phyloP scores from a whole-genome alignment of 1,140 invertebrate genomes.

The Plutomurus gul region DNA sequence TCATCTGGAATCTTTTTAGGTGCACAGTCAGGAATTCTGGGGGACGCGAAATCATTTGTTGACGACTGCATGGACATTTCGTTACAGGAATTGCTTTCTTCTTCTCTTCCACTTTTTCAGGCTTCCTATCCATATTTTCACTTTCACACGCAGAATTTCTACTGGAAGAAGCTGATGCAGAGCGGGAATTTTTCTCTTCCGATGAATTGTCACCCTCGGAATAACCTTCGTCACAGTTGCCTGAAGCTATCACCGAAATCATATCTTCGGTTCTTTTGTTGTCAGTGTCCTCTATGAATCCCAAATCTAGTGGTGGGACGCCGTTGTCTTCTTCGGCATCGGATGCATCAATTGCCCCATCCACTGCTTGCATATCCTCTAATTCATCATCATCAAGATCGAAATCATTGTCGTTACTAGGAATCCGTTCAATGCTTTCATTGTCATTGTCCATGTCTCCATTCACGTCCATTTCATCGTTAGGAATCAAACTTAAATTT shows the following conservation, averaged over 20 bases:
- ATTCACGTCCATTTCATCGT: constrained; percentile 31
- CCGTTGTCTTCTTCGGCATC: constrained; percentile 36
- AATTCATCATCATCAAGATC: constrained; percentile 34
- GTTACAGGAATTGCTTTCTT: constrained; percentile 61
- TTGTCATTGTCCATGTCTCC: neutral
- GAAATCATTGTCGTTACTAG: neutral
- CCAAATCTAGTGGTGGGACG: constrained; percentile 29
- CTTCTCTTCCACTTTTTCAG: constrained; percentile 50
- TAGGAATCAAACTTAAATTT: constrained; percentile 21
- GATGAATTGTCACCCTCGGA: constrained; percentile 47
- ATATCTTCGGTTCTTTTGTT: constrained; percentile 54
- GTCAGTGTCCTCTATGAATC: constrained; percentile 11
- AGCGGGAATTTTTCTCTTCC: constrained; percentile 30
- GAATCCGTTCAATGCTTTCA: neutral
- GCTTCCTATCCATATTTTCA: constrained; percentile 15
- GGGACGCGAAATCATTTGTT: constrained; percentile 75
- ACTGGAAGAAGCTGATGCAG: constrained; percentile 32
- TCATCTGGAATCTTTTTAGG: constrained; percentile 84
- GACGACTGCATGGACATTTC: constrained; percentile 66
- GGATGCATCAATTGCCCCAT: constrained; percentile 31
- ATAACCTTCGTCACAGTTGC: constrained; percentile 53
- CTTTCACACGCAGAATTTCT: constrained; percentile 44
- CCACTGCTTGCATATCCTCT: constrained; percentile 39
- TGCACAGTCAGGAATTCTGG: constrained; percentile 93
- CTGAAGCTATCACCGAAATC: constrained; percentile 45